Evolutionary conservation across 2,113 vertebrate genomes (phyloP).

Genomic region (Malurus melanocephalus): DNA sequence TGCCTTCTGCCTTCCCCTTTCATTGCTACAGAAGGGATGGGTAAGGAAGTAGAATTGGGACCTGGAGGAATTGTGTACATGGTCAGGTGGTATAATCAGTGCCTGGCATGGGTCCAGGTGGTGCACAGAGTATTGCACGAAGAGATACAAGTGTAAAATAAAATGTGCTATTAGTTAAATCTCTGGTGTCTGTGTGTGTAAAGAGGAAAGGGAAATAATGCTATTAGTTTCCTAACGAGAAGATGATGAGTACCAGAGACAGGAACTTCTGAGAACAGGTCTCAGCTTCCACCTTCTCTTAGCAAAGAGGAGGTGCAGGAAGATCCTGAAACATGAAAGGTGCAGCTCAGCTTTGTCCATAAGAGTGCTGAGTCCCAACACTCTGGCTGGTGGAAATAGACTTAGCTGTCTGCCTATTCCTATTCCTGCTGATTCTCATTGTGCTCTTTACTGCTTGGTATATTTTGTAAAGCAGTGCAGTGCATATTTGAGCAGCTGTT

Average conservation of each 20-base stretch:
- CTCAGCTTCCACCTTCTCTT: neutral
- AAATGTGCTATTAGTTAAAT: neutral
- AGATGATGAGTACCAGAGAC: neutral
- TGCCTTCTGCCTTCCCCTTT: neutral
- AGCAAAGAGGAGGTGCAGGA: neutral
- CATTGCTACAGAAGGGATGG: neutral
- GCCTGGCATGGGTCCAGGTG: neutral
- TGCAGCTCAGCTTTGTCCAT: neutral
- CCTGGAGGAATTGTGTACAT: neutral
- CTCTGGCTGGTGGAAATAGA: neutral
- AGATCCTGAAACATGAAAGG: neutral
- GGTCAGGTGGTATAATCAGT: neutral
- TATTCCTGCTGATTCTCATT: neutral
- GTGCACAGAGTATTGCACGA: neutral
- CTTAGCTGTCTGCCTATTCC: neutral
- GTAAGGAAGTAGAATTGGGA: neutral
- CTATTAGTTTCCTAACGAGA: neutral
- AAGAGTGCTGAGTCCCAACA: neutral
- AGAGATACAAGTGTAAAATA: neutral
- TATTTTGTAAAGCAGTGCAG: neutral
- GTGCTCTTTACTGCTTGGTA: neutral
- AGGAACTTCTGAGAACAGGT: neutral
- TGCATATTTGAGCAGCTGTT: neutral
- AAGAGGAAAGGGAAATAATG: neutral
- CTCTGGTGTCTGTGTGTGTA: neutral